Evolutionary conservation across 1,140 invertebrate species (phyloP), one percentile per base, ranked within the genome.

Genomic region (Antheraea pernyi): DNA sequence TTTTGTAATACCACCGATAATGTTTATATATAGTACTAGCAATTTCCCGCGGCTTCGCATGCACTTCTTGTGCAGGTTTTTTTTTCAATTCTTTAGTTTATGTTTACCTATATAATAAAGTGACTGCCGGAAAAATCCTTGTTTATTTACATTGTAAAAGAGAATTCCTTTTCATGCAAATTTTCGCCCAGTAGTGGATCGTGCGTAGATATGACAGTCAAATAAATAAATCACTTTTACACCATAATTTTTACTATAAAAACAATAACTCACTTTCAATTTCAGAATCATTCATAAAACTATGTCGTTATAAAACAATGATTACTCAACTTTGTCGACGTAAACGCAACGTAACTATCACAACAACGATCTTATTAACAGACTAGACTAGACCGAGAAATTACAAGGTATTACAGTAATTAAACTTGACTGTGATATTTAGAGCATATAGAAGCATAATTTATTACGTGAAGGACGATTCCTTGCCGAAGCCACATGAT

Each of bases 331-430:
- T 53, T 16, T 53, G 19, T 10, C 19, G 63, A 19, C 46, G 19
- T 66, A 66, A 66, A 42, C 68, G 73, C 69, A 75, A 69, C 72
- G 19, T 30, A 30, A 42, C 64, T 58, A 68, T 76, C 70, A 63
- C 67, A 70, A 77, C 76, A 81, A 75, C 71, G 48, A 77, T 73
- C 69, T 67, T 69, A 71, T 69, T 68, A 70, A 53, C 69, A 70
- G 60, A 70, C 72, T 67, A 63, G 82, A 81, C 77, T 85, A 81
- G 82, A 84, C 79, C 69, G 76, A 70, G 78, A 83, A 85, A 86
- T 83, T 83, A 81, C 76, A 80, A 76, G 65, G 67, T 73, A 42
- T 39, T 65, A 75, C 72, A 79, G 81, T 79, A 83, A 85, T 85
- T 82, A 86, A 71, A 75, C 62, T 67, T 73, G 75, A 76, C 78